These are phyloP conservation scores for Eulemur albifrons DNA, from an alignment of 2,797 vertebrate genomes.

Conservation along the genomic window DNA sequence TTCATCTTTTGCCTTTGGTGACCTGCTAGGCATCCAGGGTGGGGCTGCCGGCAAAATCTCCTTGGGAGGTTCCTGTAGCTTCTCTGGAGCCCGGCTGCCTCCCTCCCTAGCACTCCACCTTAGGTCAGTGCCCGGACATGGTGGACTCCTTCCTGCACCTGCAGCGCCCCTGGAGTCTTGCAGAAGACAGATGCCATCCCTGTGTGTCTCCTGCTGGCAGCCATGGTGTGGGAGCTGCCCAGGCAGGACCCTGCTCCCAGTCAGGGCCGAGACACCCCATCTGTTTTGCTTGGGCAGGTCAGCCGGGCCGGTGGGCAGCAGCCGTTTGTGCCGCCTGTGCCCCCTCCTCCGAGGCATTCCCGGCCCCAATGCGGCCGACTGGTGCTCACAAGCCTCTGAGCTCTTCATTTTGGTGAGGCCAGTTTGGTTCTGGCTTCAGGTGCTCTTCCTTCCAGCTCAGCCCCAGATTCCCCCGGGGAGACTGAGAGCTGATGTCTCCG, in stretches of 20 bases:
- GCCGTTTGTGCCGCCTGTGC: rapidly evolving
- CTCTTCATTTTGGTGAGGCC: not conserved
- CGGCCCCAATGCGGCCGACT: not conserved
- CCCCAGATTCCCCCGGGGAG: not conserved
- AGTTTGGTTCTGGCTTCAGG: not conserved
- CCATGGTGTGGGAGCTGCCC: not conserved
- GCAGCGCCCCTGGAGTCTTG: not conserved
- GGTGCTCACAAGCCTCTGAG: not conserved
- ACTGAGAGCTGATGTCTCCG: not conserved
- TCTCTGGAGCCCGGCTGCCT: not conserved
- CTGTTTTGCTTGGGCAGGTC: not conserved
- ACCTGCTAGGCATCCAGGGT: not conserved
- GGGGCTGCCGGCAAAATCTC: not conserved
- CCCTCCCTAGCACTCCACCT: rapidly evolving
- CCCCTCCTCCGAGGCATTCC: not conserved
- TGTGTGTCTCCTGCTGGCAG: not conserved
- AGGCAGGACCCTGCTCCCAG: not conserved
- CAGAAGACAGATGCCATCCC: not conserved
- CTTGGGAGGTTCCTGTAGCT: not conserved
- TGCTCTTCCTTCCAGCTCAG: not conserved
- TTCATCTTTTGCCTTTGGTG: not conserved
- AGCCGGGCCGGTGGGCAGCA: not conserved
- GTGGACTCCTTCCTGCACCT: not conserved
- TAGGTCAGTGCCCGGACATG: not conserved
- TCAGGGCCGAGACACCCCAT: not conserved